phyloP scores from a whole-genome alignment of 2,797 vertebrate genomes.

The Sebastes itinus region DNA sequence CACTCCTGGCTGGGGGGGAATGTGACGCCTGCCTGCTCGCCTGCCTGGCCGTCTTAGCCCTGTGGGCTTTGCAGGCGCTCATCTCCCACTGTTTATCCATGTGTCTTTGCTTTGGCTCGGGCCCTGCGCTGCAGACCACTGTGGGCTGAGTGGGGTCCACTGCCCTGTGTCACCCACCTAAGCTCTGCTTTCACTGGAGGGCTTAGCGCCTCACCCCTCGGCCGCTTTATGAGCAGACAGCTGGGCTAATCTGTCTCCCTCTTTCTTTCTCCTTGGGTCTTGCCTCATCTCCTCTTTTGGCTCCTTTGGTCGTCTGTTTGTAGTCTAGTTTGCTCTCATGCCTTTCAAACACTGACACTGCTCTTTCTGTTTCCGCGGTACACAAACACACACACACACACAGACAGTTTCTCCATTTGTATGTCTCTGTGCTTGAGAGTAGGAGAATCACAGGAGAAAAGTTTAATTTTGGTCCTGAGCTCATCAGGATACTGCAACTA shows the following conservation, averaged over 20 bases:
- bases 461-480: neutral
- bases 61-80: constrained; percentile 65
- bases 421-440: neutral
- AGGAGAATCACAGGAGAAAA: neutral
- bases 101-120: constrained; percentile 82
- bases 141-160: constrained; percentile 68
- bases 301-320: constrained; percentile 36
- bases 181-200: constrained; percentile 84
- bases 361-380: constrained; percentile 21
- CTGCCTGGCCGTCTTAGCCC: constrained; percentile 67
- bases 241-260: constrained; percentile 75
- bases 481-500: neutral
- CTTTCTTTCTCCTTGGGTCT: constrained; percentile 60
- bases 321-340: constrained; percentile 18
- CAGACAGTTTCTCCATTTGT: neutral
- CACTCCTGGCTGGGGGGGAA: constrained; percentile 59
- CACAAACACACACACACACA: neutral
- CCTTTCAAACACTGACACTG: constrained; percentile 16
- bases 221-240: constrained; percentile 82
- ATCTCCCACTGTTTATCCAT: constrained; percentile 79
- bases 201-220: constrained; percentile 82
- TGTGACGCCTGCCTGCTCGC: constrained; percentile 61
- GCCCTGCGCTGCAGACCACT: constrained; percentile 62
- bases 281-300: constrained; percentile 50
- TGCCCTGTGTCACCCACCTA: constrained; percentile 82